Base-by-base conservation (phyloP, 2,888 invertebrate species). In the Busseola fusca region DNA sequence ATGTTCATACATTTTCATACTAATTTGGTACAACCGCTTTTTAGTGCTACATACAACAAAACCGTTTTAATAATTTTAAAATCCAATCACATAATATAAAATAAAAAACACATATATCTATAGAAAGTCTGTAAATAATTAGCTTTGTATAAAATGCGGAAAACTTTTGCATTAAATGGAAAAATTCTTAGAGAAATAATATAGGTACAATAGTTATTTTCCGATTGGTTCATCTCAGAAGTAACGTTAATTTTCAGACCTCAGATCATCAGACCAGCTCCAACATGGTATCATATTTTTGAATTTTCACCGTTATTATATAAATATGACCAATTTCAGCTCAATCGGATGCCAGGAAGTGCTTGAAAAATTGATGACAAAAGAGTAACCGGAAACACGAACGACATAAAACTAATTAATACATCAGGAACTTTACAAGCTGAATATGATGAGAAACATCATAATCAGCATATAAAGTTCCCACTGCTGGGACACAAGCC, bases 81-180 rank as follows among this genome's bases (percentile, higher is more conserved):
- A 67, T 30, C 14, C 48, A 58, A 16, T 45, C 52, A 7, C 25
- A 25, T 52, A 37, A 25, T 40, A 25, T 40, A 14, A 14, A 14
- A 16, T 12, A 14, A n/a, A 73, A 4, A 37, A 58, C 37, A 59
- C 21, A 30, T 52, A 45, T 37, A 70, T 69, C 45, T 45, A 37
- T 50, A 40, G 25, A 30, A 27, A 50, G n/a, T 71, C 10, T 27
- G 0, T 66, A 64, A 16, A 14, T 57, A 37, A 37, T 71, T 40
- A 25, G 34, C 10, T 73, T 73, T 69, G 57, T 69, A 76, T 58
- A 76, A 69, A 73, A 27, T 73, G 18, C 57, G 34, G 42, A 76
- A 74, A 27, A 10, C 18, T 62, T 21, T 37, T 16, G 6, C 21
- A 10, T 56, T 25, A 1, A 58, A 18, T 12, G 14, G 14, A 14